These are phyloP conservation scores for Pogonomyrmex californicus DNA, from an alignment of 1,140 invertebrate genomes.

Conservation along the genomic window DNA sequence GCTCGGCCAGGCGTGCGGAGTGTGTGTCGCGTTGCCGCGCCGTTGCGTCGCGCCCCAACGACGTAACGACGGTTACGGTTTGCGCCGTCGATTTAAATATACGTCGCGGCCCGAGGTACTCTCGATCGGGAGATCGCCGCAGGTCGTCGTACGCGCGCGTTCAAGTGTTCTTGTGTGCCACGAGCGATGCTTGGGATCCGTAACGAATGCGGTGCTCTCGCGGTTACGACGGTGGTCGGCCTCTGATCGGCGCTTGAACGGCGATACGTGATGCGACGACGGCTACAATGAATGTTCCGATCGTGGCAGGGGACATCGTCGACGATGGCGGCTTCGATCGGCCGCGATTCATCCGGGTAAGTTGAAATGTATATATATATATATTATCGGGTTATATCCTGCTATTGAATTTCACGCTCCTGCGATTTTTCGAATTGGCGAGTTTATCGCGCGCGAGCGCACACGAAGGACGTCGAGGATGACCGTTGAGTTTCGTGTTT, in stretches of 20 bases:
- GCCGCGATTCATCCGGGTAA: conserved; percentile 85
- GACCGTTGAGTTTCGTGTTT: conserved; percentile 6
- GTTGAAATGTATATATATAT: conserved; percentile 39
- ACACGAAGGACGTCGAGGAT: conserved; percentile 19
- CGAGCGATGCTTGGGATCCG: neutral
- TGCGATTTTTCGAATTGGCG: conserved; percentile 6
- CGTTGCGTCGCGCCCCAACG: too few species aligned
- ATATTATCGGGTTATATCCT: neutral
- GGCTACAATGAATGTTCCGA: conserved; percentile 85
- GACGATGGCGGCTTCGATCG: conserved; percentile 82
- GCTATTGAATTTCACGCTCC: conserved; percentile 16
- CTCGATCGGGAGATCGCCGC: neutral
- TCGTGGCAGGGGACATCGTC: conserved; percentile 84
- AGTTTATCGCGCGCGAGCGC: neutral
- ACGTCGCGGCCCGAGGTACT: neutral
- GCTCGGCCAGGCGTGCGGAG: neutral
- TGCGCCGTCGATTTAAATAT: neutral
- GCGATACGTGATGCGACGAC: conserved; percentile 72
- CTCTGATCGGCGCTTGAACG: neutral
- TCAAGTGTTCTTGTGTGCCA: neutral
- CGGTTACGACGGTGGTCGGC: neutral
- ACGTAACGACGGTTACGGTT: neutral
- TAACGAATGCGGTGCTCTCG: neutral
- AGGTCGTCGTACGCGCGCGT: neutral
- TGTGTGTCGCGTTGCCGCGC: too few species aligned